phyloP scores from a whole-genome alignment of 2,888 invertebrate genomes.

The Cryptophagus acutangulus region DNA sequence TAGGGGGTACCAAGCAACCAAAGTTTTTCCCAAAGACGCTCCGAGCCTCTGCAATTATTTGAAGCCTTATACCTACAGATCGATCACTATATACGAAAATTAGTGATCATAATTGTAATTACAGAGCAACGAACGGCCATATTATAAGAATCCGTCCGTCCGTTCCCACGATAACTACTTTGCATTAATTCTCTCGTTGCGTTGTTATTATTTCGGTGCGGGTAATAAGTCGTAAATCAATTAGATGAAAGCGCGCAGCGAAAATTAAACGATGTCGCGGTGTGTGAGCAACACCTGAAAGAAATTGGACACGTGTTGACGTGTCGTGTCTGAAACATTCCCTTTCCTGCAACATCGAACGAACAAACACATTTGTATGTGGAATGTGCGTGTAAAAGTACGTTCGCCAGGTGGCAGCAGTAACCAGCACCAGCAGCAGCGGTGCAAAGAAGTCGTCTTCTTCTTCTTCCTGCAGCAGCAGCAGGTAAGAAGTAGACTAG shows the following conservation, averaged over 20 bases:
- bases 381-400: constrained; percentile 3
- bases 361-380: background rate
- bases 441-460: too few species aligned
- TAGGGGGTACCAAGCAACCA: constrained; percentile 14
- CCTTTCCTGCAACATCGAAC: background rate
- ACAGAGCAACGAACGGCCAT: too few species aligned
- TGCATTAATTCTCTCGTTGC: too few species aligned
- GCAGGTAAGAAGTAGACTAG: constrained; percentile 32
- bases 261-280: background rate
- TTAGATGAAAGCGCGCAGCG: too few species aligned
- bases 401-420: constrained; percentile 24
- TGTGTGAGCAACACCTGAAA: background rate
- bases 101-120: constrained; percentile 37
- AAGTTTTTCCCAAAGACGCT: constrained; percentile 10
- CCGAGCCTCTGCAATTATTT: constrained; percentile 18
- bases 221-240: too few species aligned
- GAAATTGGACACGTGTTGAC: background rate
- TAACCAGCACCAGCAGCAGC: constrained; percentile 18
- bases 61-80: constrained; percentile 32
- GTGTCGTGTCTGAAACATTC: background rate
- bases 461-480: constrained; percentile 16
- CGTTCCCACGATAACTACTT: too few species aligned
- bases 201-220: too few species aligned
- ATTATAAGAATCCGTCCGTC: too few species aligned
- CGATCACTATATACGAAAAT: constrained; percentile 35